Evolutionary conservation across 2,888 invertebrate genomes (phyloP).

Genomic region (Empis stercorea): DNA sequence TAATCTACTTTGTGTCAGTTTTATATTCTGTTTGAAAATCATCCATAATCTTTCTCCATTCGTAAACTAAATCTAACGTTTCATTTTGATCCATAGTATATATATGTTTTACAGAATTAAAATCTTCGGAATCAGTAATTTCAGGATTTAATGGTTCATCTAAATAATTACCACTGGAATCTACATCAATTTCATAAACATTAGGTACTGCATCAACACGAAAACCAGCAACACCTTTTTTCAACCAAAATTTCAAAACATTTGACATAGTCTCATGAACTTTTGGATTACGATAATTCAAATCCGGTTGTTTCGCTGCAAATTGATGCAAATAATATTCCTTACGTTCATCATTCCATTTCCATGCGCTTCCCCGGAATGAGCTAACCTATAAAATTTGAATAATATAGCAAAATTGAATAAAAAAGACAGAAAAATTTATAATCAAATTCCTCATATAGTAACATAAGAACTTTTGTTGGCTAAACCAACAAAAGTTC

Average conservation of each 20-base stretch:
- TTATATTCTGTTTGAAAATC: slow-evolving; percentile 26
- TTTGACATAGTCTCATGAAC: slow-evolving; percentile 36
- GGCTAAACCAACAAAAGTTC: too few relatives aligned
- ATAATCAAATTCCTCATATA: too few relatives aligned
- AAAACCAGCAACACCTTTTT: slow-evolving; percentile 68
- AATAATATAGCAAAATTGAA: slow-evolving; percentile 24
- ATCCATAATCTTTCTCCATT: slow-evolving; percentile 45
- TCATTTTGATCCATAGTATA: slow-evolving; percentile 48
- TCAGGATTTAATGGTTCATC: slow-evolving; percentile 42
- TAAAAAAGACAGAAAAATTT: too few relatives aligned
- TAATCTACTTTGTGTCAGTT: slow-evolving; percentile 21
- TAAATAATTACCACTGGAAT: slow-evolving; percentile 20
- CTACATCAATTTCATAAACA: slow-evolving; percentile 23
- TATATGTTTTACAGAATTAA: slow-evolving; percentile 44
- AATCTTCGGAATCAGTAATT: slow-evolving; percentile 39
- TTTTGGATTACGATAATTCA: slow-evolving; percentile 45
- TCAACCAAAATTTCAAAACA: slow-evolving; percentile 60
- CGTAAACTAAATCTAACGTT: slow-evolving; percentile 42
- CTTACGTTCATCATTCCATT: slow-evolving; percentile 43
- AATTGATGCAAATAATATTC: slow-evolving; percentile 56
- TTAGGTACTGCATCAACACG: slow-evolving; percentile 51
- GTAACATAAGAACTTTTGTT: too few relatives aligned
- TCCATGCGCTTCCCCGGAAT: slow-evolving; percentile 48
- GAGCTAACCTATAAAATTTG: slow-evolving; percentile 22
- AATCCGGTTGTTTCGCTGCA: slow-evolving; percentile 46